phyloP scores from a whole-genome alignment of 2,888 invertebrate species.

The Julus scanicus region DNA sequence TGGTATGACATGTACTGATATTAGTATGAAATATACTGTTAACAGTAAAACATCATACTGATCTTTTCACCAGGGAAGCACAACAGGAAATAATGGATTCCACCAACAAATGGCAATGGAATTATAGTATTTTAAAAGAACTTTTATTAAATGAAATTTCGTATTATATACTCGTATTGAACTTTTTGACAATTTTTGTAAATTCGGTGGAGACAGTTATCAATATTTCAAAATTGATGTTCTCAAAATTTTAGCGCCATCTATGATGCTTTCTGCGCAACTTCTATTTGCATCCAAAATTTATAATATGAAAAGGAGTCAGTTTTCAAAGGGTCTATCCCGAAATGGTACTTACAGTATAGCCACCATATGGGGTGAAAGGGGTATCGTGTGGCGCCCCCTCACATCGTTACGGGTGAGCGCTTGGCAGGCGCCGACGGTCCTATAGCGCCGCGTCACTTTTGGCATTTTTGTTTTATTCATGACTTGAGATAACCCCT shows the following conservation, averaged over 20 bases:
- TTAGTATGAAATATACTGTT: too few species aligned
- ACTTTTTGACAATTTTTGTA: too few species aligned
- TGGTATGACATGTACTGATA: too few species aligned
- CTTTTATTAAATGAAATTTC: too few species aligned
- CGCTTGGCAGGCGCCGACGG: slow-evolving; percentile 26
- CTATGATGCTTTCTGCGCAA: background rate
- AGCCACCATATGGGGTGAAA: background rate
- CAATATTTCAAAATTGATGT: too few species aligned
- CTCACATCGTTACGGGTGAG: slow-evolving; percentile 24
- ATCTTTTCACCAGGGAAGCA: background rate
- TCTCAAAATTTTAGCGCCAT: too few species aligned
- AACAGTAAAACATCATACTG: too few species aligned
- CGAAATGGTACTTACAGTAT: background rate
- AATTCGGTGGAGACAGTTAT: too few species aligned
- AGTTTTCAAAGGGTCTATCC: background rate
- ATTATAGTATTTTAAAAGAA: too few species aligned
- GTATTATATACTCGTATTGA: too few species aligned
- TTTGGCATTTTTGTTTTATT: slow-evolving; percentile 9
- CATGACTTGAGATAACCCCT: background rate
- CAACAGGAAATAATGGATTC: too few species aligned
- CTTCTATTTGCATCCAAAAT: background rate
- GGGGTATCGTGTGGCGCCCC: slow-evolving; percentile 25
- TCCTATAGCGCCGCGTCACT: background rate
- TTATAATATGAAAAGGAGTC: background rate
- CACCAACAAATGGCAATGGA: too few species aligned